Evolutionary conservation across 1,140 invertebrate species (phyloP).

Genomic region (Apis laboriosa): DNA sequence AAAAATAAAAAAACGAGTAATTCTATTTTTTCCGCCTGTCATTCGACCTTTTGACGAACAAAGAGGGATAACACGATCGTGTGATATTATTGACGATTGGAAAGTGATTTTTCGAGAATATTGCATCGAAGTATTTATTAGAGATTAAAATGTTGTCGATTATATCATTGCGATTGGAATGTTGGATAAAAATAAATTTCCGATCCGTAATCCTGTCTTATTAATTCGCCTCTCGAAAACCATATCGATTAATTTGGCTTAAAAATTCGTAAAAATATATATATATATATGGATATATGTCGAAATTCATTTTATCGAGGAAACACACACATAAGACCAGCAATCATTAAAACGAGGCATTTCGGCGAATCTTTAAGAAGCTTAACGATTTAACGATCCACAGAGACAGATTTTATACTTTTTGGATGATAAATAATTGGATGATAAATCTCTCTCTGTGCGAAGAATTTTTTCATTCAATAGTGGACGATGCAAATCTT

Average conservation of each 20-base stretch:
- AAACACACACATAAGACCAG: background rate
- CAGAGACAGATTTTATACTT: constrained; percentile 54
- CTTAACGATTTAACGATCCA: constrained; percentile 73
- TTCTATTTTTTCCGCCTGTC: background rate
- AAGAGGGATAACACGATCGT: too few relatives aligned
- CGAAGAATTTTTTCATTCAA: background rate
- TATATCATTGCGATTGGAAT: background rate
- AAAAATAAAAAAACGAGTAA: background rate
- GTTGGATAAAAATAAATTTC: background rate
- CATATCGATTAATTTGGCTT: too few relatives aligned
- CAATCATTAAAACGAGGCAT: constrained; percentile 62
- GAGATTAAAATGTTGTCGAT: too few relatives aligned
- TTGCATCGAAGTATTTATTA: background rate
- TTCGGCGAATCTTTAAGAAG: constrained; percentile 64
- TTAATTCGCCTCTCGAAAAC: background rate
- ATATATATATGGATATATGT: too few relatives aligned
- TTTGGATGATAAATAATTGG: background rate
- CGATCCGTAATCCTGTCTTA: background rate
- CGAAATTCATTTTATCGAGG: too few relatives aligned
- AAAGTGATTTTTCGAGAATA: background rate
- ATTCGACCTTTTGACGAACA: background rate
- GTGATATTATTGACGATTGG: background rate
- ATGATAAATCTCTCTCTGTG: background rate
- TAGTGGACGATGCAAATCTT: background rate
- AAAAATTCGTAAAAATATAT: too few relatives aligned